Evolutionary conservation across 2,113 vertebrate species (phyloP), one percentile per base, ranked within the genome.

Genomic region (Colius striatus): DNA sequence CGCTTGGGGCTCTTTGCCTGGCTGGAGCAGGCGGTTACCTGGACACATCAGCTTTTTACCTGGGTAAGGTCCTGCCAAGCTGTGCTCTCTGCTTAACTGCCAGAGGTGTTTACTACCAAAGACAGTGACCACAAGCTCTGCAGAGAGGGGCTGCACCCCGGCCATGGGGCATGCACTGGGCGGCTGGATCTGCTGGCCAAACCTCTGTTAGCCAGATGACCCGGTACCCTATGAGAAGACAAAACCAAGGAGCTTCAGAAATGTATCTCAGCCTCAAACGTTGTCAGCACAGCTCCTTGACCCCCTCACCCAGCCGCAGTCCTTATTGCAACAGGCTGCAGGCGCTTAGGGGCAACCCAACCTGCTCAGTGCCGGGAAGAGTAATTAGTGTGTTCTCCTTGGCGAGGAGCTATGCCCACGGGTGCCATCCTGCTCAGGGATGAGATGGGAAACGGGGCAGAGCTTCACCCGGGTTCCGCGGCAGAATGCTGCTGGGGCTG

Each of bases 151-250:
- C 68, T 45, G 86, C 58, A 13, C 4, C 29, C 16, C 57, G 32
- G 17, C 21, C 6, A 10, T 0, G 3, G 61, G 11, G n/a, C 4
- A 0, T 2, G 4, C 21, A 2, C 20, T 8, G 27, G 23, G 51
- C 5, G 34, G 29, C 8, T 36, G 4, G 34, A 10, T 7, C 60
- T 25, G 36, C 30, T 5, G 60, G 11, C 8, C 60, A 53, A 10
- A 53, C 14, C 57, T 22, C 36, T 6, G 15, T 1, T 8, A 22
- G 16, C 5, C 38, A 17, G 30, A 5, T 2, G 0, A 9, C 0
- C 16, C 13, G 43, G 12, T n/a, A 16, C 18, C 22, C 30, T 1
- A 73, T 18, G 30, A 16, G 6, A 10, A 11, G n/a, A 7, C 9
- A 10, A 13, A 8, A 26, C 29, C 14, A 20, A 60, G 41, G 60